Percentiles rank a stretch among this genome's conserved stretches.
phyloP scores from a whole-genome alignment of 2,888 invertebrate species.

The Amiota communis region DNA sequence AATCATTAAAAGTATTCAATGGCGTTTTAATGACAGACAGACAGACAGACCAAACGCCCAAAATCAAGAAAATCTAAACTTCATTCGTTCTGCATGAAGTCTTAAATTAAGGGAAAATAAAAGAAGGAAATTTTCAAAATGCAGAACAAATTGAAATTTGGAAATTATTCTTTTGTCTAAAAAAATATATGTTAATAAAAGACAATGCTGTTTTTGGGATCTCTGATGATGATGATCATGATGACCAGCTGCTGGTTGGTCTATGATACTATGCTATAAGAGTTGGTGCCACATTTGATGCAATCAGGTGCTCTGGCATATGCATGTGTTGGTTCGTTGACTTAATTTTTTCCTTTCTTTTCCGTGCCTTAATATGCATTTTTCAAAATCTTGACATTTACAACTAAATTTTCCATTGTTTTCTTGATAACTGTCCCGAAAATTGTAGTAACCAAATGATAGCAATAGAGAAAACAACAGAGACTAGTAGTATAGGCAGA shows the following conservation, averaged over 20 bases:
- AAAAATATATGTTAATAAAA: not conserved
- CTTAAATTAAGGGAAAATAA: too few species aligned
- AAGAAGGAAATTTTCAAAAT: not conserved
- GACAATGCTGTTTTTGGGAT: not conserved
- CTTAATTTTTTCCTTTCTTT: conserved; percentile 25
- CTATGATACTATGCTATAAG: not conserved
- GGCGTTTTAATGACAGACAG: too few species aligned
- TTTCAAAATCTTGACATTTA: conserved; percentile 63
- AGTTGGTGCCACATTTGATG: conserved; percentile 5
- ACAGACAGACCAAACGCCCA: too few species aligned
- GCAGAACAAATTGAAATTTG: conserved; percentile 16
- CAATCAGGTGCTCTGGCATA: conserved; percentile 46
- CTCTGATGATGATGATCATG: not conserved
- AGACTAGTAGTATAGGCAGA: too few species aligned
- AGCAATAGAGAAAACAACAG: not conserved
- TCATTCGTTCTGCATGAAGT: too few species aligned
- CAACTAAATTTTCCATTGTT: conserved; percentile 53
- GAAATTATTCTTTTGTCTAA: not conserved
- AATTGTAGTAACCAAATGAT: conserved; percentile 40
- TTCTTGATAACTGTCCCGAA: conserved; percentile 41
- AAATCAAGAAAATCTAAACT: too few species aligned
- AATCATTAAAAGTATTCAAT: too few species aligned
- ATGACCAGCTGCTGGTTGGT: not conserved
- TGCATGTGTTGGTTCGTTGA: not conserved
- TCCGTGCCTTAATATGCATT: conserved; percentile 51